phyloP scores from a whole-genome alignment of 2,888 invertebrate species.

The Synergus japonicus region DNA sequence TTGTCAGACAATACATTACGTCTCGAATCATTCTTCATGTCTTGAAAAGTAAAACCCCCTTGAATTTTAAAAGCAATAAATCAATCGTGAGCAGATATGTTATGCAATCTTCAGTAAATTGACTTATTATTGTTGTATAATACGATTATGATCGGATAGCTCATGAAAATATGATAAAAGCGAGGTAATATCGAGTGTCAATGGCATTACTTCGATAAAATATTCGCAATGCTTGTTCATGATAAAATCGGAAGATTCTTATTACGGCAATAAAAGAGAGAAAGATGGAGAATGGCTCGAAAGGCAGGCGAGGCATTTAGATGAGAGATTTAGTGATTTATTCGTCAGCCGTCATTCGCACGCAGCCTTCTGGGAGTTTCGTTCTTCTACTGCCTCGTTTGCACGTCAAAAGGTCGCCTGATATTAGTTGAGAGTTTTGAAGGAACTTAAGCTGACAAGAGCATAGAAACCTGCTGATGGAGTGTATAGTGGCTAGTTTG shows the following conservation, averaged over 20 bases:
- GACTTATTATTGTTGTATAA: no score
- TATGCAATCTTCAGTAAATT: no score
- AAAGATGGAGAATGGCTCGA: conserved; percentile 34
- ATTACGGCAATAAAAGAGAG: conserved; percentile 16
- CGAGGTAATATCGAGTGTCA: conserved; percentile 18
- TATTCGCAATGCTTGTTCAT: conserved; percentile 3
- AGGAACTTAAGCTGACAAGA: conserved; percentile 42
- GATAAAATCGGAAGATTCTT: conserved; percentile 18
- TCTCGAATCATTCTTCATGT: no score
- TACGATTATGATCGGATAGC: background rate
- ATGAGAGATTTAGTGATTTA: conserved; percentile 65
- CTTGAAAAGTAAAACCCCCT: no score
- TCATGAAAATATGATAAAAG: background rate
- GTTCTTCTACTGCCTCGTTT: conserved; percentile 31
- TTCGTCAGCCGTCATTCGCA: conserved; percentile 62
- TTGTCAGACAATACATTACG: conserved; percentile 41
- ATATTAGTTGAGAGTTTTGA: conserved; percentile 49
- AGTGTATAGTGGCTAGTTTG: conserved; percentile 24
- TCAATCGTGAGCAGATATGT: no score
- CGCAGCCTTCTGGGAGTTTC: conserved; percentile 45
- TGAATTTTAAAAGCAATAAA: background rate
- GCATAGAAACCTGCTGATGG: conserved; percentile 34
- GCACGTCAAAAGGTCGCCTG: conserved; percentile 56
- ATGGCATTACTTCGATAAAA: background rate
- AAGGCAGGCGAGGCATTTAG: conserved; percentile 57